These are phyloP conservation scores for Macrotrachela quadricornifera DNA, from an alignment of 1,140 invertebrate genomes.

Conservation along the genomic window DNA sequence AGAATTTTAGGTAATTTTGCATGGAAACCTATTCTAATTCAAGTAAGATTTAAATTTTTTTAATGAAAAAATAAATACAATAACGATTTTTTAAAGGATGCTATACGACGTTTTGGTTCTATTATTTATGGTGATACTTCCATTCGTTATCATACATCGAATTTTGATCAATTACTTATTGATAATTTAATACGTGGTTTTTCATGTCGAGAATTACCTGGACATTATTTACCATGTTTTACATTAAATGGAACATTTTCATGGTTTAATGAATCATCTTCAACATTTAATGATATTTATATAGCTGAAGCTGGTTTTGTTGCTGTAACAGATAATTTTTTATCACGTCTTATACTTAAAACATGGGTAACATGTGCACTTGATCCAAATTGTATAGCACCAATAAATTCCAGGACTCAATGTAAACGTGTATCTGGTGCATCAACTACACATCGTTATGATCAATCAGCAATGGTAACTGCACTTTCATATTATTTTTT, in stretches of 20 bases:
- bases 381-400: constrained; percentile 2
- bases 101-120: too few species aligned
- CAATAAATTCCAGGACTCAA: neutral
- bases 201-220: neutral
- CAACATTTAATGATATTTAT: neutral
- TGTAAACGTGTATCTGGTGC: too few species aligned
- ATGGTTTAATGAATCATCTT: neutral
- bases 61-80: too few species aligned
- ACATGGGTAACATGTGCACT: constrained; percentile 7
- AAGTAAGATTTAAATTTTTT: neutral
- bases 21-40: constrained; percentile 8
- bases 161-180: too few species aligned
- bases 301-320: constrained; percentile 5
- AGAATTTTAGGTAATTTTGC: neutral
- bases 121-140: too few species aligned
- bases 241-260: neutral
- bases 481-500: too few species aligned
- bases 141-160: too few species aligned
- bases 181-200: too few species aligned
- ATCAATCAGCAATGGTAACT: neutral
- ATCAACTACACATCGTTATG: neutral
- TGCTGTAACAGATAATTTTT: neutral
- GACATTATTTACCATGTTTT: neutral
- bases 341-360: constrained; percentile 3
- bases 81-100: too few species aligned